Evolutionary conservation across 2,888 invertebrate species (phyloP).

Genomic region (Pogonocherus hispidulus): DNA sequence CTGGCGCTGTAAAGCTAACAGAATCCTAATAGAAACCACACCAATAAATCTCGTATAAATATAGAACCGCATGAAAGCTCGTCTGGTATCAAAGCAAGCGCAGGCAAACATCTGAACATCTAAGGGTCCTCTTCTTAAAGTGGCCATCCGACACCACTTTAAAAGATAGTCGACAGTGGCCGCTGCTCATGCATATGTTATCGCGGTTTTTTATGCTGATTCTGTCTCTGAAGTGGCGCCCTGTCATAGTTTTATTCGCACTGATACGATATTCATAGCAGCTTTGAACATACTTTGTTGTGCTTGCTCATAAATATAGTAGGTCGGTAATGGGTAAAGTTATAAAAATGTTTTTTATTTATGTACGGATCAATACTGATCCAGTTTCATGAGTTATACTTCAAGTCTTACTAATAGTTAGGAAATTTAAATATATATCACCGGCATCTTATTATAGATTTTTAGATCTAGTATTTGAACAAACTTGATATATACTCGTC

Average conservation of each 20-base stretch:
- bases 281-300: neutral
- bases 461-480: too few species aligned
- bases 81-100: constrained; percentile 14
- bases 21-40: too few species aligned
- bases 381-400: too few species aligned
- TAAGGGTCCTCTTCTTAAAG: constrained; percentile 23
- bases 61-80: constrained; percentile 19
- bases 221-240: neutral
- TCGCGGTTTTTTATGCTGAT: constrained; percentile 10
- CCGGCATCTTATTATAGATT: too few species aligned
- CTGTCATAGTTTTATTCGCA: neutral
- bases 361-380: too few species aligned
- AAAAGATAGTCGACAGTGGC: constrained; percentile 12
- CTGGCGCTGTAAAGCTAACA: too few species aligned
- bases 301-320: neutral
- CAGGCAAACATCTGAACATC: constrained; percentile 17
- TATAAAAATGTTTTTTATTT: too few species aligned
- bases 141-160: constrained; percentile 41
- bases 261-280: constrained; percentile 3
- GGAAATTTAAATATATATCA: too few species aligned
- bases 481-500: too few species aligned
- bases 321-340: too few species aligned
- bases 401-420: too few species aligned
- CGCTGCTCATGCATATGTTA: constrained; percentile 6
- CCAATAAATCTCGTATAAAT: constrained; percentile 25